Evolutionary conservation across 1,140 invertebrate species (phyloP), one percentile per base, ranked within the genome.

Genomic region (Scaptomyza graminum): DNA sequence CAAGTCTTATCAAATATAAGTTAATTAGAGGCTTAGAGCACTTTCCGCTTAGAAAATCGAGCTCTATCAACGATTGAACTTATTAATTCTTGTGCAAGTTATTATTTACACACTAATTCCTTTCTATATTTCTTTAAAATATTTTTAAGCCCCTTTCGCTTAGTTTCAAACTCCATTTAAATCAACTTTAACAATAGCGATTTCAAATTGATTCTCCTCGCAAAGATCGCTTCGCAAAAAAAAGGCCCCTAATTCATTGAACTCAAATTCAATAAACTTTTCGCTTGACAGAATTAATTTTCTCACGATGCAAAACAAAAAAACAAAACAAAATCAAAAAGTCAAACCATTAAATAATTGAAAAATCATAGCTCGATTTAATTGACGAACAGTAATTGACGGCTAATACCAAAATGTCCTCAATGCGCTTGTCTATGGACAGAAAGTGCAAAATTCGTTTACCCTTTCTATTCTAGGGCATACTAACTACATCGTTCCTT

Each of bases 341-440:
- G n/a, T 31, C 16, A 55, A 34, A 34, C 80, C 76, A 85, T 85
- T 84, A 84, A 79, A 80, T 85, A 80, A 80, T 85, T 85, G 76
- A 81, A 60, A 85, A 80, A 57, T 61, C 55, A 34, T 55, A 43
- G 31, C 49, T 59, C 55, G 47, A 76, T 73, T 70, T 79, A 79
- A 83, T 84, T 64, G 62, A 74, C 31, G 61, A 71, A 60, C 75
- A 77, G 67, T 60, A 75, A 46, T 77, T 71, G 50, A 49, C 39
- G 51, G 81, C 81, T 85, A 85, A 85, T 84, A 80, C 81, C 81
- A 71, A 61, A 71, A 47, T 74, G 56, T 52, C 13, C 47, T 49
- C 51, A 61, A 56, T 56, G 49, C 18, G 13, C 6, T 8, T 15
- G 3, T 50, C 57, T 66, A 12, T 66, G 9, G 71, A 66, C 74